These are phyloP conservation scores for Montifringilla adamsi DNA, from an alignment of 2,113 vertebrate genomes.

Conservation along the genomic window DNA sequence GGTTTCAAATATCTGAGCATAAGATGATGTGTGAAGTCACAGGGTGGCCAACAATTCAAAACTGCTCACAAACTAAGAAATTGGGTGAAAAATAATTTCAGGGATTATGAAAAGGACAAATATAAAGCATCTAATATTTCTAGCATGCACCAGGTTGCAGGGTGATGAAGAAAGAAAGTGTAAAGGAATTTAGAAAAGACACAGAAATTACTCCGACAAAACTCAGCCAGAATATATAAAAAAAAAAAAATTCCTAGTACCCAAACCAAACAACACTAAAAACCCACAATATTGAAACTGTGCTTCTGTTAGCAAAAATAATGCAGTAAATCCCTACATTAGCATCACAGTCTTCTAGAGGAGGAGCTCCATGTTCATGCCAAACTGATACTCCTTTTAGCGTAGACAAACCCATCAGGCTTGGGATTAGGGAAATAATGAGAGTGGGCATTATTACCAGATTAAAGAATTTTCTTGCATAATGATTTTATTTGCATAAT, in stretches of 20 bases:
- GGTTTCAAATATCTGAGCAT: fast-evolving
- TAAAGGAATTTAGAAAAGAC: background rate
- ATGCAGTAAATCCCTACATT: background rate
- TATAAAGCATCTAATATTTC: background rate
- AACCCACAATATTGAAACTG: background rate
- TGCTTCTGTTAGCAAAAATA: background rate
- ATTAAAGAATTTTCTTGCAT: background rate
- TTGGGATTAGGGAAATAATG: background rate
- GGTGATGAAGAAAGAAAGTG: background rate
- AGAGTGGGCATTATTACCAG: background rate
- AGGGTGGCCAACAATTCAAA: background rate
- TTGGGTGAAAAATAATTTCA: background rate
- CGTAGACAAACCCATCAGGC: background rate
- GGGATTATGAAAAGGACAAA: background rate
- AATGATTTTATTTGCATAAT: background rate
- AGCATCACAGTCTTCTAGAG: background rate
- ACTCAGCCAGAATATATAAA: background rate
- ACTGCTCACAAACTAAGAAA: background rate
- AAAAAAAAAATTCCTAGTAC: background rate
- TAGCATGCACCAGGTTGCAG: background rate
- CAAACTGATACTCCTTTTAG: background rate
- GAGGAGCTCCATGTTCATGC: background rate
- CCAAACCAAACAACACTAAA: background rate
- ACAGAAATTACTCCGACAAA: background rate
- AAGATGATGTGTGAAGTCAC: background rate